phyloP scores from a whole-genome alignment of 2,888 invertebrate genomes.

The Pollenia griseotomentosa region DNA sequence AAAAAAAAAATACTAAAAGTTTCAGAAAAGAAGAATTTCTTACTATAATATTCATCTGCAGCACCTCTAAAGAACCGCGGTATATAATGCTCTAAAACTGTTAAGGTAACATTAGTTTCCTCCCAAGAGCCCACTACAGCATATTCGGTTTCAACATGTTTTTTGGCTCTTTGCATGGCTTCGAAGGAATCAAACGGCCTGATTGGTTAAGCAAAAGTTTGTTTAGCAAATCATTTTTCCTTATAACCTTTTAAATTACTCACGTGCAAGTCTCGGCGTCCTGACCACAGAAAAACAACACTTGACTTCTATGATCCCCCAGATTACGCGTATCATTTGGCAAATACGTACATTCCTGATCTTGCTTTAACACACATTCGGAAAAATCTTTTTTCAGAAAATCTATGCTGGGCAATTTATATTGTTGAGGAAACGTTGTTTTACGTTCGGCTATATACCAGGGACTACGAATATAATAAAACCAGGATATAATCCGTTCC shows the following conservation, averaged over 20 bases:
- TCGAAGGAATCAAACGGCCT: slow-evolving; percentile 94
- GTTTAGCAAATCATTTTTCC: too few relatives aligned
- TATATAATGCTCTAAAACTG: slow-evolving; percentile 92
- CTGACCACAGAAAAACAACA: slow-evolving; percentile 94
- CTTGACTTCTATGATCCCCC: slow-evolving; percentile 92
- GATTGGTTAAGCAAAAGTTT: slow-evolving; percentile 1
- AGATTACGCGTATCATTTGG: slow-evolving; percentile 90
- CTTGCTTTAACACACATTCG: slow-evolving; percentile 91
- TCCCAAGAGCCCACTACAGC: slow-evolving; percentile 95
- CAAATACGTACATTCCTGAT: slow-evolving; percentile 91
- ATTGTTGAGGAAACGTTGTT: slow-evolving; percentile 82
- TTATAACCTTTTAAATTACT: slow-evolving; percentile 84
- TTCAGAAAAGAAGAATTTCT: slow-evolving; percentile 69
- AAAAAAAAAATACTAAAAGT: not conserved
- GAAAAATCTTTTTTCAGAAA: slow-evolving; percentile 95
- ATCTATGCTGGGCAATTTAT: slow-evolving; percentile 83
- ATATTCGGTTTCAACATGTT: slow-evolving; percentile 93
- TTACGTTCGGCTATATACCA: slow-evolving; percentile 95
- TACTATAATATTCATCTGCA: slow-evolving; percentile 90
- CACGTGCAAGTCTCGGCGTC: slow-evolving; percentile 87
- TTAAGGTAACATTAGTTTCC: slow-evolving; percentile 92
- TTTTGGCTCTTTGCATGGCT: slow-evolving; percentile 92
- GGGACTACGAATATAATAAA: slow-evolving; percentile 94
- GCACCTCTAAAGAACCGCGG: slow-evolving; percentile 93
- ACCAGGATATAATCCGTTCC: slow-evolving; percentile 95